Evolutionary conservation across 2,888 invertebrate species (phyloP).

Genomic region (Dendrolimus pini): DNA sequence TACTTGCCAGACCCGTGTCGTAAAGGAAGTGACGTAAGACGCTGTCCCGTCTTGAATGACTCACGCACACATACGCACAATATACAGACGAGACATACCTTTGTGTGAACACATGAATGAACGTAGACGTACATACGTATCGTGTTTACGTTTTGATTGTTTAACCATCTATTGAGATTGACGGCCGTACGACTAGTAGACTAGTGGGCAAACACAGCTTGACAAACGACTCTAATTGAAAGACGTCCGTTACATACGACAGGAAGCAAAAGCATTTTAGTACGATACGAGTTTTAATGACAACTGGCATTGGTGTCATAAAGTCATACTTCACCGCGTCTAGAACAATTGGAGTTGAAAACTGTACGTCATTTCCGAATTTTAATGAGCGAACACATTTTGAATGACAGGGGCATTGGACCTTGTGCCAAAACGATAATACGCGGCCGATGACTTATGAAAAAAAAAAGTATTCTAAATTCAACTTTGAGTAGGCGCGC

Average conservation of each 20-base stretch:
- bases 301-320: slow-evolving; percentile 18
- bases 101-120: slow-evolving; percentile 49
- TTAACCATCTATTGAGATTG: slow-evolving; percentile 46
- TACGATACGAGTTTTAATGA: slow-evolving; percentile 38
- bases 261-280: slow-evolving; percentile 36
- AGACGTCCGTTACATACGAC: slow-evolving; percentile 44
- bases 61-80: slow-evolving; percentile 44
- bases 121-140: slow-evolving; percentile 40
- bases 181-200: slow-evolving; percentile 25
- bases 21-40: slow-evolving; percentile 66
- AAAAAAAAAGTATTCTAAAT: slow-evolving; percentile 19
- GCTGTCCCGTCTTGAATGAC: slow-evolving; percentile 58
- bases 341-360: slow-evolving; percentile 55
- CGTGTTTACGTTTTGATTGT: slow-evolving; percentile 26
- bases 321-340: slow-evolving; percentile 54
- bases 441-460: slow-evolving; percentile 21
- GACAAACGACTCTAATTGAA: slow-evolving; percentile 54
- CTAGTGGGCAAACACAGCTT: slow-evolving; percentile 45
- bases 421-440: slow-evolving; percentile 60
- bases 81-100: slow-evolving; percentile 22
- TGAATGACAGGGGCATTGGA: slow-evolving; percentile 64
- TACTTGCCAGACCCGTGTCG: slow-evolving; percentile 63
- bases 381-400: slow-evolving; percentile 55
- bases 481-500: slow-evolving; percentile 19
- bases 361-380: slow-evolving; percentile 71